Conservation (phyloP, 2,888 invertebrate genomes). For the Heliconius cydno region DNA sequence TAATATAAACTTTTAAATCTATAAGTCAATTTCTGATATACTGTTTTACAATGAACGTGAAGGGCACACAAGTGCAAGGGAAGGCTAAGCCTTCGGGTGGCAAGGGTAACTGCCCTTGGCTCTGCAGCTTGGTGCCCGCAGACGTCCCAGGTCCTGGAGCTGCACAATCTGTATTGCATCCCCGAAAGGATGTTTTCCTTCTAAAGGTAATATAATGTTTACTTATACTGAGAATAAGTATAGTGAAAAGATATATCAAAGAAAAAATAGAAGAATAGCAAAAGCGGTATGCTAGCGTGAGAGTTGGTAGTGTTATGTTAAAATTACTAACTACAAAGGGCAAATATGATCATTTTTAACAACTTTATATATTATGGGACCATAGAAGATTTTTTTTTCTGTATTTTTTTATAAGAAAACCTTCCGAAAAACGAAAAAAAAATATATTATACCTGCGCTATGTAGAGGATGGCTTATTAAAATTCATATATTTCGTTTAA, state of each 20-base stretch:
- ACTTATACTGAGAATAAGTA: background rate
- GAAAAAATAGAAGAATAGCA: background rate
- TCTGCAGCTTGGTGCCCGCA: constrained; percentile 63
- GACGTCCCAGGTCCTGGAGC: constrained; percentile 64
- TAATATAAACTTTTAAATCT: constrained; percentile 1
- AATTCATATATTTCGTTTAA: constrained; percentile 12
- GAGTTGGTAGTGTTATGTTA: too few species aligned
- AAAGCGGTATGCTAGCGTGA: background rate
- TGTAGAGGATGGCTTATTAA: background rate
- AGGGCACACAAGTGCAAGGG: constrained; percentile 55
- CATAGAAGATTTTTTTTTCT: background rate
- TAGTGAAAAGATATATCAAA: background rate
- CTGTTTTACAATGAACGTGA: constrained; percentile 48
- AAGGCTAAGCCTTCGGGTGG: constrained; percentile 47
- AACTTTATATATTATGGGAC: background rate
- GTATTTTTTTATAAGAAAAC: background rate
- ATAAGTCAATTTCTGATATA: background rate
- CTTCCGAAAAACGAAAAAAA: too few species aligned
- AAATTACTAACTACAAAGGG: too few species aligned
- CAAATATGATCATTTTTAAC: background rate
- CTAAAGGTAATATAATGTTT: constrained; percentile 69
- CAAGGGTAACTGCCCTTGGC: constrained; percentile 59
- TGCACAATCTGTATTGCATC: constrained; percentile 78
- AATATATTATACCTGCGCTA: background rate
- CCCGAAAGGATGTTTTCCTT: constrained; percentile 85